Percentiles rank a stretch among this genome's conserved stretches.
Conservation (phyloP, 2,113 vertebrate species). For the Aplodontia rufa region DNA sequence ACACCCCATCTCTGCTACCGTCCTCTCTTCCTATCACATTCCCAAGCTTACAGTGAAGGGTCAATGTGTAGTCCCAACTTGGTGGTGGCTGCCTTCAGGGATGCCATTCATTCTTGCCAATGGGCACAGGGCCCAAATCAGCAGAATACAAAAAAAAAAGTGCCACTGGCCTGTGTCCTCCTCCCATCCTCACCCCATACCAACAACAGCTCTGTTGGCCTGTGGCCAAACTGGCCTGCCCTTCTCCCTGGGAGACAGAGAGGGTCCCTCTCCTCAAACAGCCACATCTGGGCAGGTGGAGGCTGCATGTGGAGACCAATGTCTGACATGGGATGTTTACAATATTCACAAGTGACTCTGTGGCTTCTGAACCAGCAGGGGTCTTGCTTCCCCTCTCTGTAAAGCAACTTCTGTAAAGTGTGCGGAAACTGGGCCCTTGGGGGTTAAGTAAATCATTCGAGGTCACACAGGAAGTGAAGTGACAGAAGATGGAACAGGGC, state of each 20-base stretch:
- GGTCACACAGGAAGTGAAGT: not conserved
- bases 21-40: not conserved
- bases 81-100: not conserved
- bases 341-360: not conserved
- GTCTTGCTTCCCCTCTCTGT: not conserved
- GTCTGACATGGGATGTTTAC: not conserved
- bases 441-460: not conserved
- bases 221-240: not conserved
- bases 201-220: not conserved
- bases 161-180: too few species aligned
- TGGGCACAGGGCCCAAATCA: fast-evolving
- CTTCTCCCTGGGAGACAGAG: not conserved
- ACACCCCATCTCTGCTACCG: not conserved
- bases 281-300: too few species aligned
- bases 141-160: not conserved
- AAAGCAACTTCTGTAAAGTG: not conserved
- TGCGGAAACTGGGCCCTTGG: not conserved
- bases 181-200: too few species aligned
- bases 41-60: not conserved
- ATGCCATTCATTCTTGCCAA: not conserved
- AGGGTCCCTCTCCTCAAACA: not conserved
- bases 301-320: fast-evolving
- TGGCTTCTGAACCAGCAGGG: not conserved
- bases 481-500: not conserved
- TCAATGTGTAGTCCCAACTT: fast-evolving